These are phyloP conservation scores for Lamellibrachia satsuma DNA, from an alignment of 2,888 invertebrate genomes.

Conservation along the genomic window DNA sequence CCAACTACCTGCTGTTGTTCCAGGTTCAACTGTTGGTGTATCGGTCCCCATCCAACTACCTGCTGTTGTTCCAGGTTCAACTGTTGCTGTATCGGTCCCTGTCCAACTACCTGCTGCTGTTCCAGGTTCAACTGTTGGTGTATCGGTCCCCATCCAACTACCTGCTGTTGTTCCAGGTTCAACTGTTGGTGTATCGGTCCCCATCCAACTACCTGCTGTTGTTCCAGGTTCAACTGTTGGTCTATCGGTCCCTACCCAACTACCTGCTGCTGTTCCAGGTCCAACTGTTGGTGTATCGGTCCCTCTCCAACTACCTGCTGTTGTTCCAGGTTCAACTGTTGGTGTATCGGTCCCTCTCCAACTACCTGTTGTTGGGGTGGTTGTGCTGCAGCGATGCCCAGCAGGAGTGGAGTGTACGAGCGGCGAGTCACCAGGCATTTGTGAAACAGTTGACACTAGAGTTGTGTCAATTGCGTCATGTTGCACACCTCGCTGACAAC, in stretches of 20 bases:
- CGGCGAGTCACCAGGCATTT: conserved; percentile 68
- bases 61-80: neutral
- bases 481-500: neutral
- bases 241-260: neutral
- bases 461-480: conserved; percentile 54
- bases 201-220: neutral
- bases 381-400: conserved; percentile 67
- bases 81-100: neutral
- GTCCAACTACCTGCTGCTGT: neutral
- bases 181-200: neutral
- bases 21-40: neutral
- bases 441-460: conserved; percentile 68
- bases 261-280: neutral
- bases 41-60: neutral
- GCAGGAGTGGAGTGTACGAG: conserved; percentile 68
- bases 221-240: neutral
- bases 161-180: neutral
- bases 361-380: conserved; percentile 69
- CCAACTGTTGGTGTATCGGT: neutral
- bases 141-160: neutral
- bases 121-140: neutral
- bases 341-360: conserved; percentile 71
- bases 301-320: neutral
- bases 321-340: conserved; percentile 70
- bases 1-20: neutral